Evolutionary conservation across 2,797 vertebrate genomes (phyloP), one percentile per base, ranked within the genome.

Genomic region (Thripadectes ignobilis): DNA sequence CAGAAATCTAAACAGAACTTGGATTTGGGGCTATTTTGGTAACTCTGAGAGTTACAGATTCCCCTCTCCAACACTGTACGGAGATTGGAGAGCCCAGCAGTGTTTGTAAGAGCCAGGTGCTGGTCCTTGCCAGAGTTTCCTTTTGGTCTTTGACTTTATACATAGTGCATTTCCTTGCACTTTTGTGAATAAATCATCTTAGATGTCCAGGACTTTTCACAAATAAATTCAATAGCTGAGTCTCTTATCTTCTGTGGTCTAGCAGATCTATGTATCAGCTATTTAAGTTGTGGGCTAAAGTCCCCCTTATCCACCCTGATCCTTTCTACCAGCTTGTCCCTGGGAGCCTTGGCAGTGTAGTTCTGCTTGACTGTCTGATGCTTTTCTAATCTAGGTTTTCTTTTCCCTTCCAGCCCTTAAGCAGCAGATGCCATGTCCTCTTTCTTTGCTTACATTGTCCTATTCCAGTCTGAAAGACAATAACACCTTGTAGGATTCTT

Each of bases 311-410:
- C 81, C 74, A 38, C 29, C 36, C 83, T 46, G n/a, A 68, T 84
- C 78, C 48, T 76, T 85, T 41, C 22, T 67, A 14, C 39, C 0
- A 57, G 0, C 32, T 55, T 51, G 21, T 66, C 36, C 62, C 51
- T 62, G n/a, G n/a, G 38, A 83, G 26, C 8, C 83, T 83, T 72
- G 65, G 30, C 38, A 83, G 24, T 16, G 1, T 10, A 34, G 14
- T 76, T 77, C 59, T 93, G 63, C 52, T 91, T 51, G 26, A 32
- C 45, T 38, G 14, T 55, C 32, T 71, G 23, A 62, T 1, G 1
- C 29, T 76, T 96, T 82, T 88, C 45, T 65, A 82, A 85, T 54
- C 20, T 24, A 29, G 24, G 6, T 68, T 88, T 88, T 87, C n/a
- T 77, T 83, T 83, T 75, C 17, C 7, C 7, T 93, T 88, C 24